Percentiles rank a stretch among this genome's conserved stretches.
Evolutionary conservation across 2,888 invertebrate species (phyloP).

Genomic region (Acanthosepion pharaonis): DNA sequence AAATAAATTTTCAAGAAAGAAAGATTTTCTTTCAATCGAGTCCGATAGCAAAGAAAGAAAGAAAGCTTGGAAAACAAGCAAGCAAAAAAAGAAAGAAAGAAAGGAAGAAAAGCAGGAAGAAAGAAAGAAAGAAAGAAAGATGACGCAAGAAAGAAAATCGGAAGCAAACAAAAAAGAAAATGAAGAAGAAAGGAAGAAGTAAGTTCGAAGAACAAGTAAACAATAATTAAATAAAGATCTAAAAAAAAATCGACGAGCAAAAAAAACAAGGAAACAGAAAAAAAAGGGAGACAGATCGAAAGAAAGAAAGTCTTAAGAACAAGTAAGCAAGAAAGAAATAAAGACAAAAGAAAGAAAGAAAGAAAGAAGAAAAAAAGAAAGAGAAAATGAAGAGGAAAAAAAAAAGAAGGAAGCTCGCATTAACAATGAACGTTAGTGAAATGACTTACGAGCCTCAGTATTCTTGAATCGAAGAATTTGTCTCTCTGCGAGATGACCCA

Average conservation of each 20-base stretch:
- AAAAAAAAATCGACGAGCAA: not conserved
- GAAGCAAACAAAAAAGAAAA: not conserved
- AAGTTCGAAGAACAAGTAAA: not conserved
- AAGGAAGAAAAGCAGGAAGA: no score
- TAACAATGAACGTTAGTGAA: not conserved
- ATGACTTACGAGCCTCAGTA: not conserved
- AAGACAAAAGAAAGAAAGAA: not conserved
- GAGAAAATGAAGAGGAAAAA: not conserved
- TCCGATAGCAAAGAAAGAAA: no score
- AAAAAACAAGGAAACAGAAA: not conserved
- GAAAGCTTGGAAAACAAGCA: no score
- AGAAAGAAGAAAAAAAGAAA: not conserved
- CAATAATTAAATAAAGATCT: not conserved
- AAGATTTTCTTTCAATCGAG: no score
- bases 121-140: not conserved
- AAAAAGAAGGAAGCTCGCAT: not conserved
- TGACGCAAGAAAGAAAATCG: not conserved
- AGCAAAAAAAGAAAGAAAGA: not conserved
- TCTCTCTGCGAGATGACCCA: not conserved
- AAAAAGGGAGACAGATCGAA: not conserved
- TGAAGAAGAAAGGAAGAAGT: not conserved
- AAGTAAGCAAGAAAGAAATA: not conserved
- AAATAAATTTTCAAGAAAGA: no score
- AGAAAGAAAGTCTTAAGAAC: not conserved
- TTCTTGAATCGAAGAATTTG: conserved; percentile 24